Conservation (phyloP, 2,797 vertebrate genomes). For the Falco concolor region DNA sequence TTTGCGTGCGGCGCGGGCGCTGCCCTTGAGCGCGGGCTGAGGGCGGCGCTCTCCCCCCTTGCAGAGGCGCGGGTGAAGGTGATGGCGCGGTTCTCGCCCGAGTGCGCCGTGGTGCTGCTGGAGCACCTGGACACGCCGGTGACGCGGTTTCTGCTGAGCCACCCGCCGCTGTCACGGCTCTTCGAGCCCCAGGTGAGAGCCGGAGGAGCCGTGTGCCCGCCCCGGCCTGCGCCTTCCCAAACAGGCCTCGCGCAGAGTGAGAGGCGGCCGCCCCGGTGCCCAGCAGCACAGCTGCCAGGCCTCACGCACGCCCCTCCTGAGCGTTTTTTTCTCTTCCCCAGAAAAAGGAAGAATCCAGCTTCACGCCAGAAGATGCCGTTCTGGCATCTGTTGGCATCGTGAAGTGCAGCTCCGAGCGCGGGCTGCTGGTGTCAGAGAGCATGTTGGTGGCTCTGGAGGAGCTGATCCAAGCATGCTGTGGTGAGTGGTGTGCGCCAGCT, state of each 20-base stretch:
- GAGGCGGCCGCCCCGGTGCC: accelerated
- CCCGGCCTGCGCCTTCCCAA: background rate
- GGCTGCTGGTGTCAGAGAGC: constrained; percentile 74
- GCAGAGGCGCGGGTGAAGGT: constrained; percentile 77
- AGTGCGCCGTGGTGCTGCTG: constrained; percentile 79
- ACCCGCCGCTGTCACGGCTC: constrained; percentile 71
- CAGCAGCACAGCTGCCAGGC: accelerated
- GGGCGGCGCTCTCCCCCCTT: background rate
- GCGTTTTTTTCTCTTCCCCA: background rate
- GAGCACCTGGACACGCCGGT: constrained; percentile 83
- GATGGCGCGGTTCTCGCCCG: constrained; percentile 71
- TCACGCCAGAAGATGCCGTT: constrained; percentile 17
- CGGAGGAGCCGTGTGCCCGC: accelerated
- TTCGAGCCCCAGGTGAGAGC: constrained; percentile 77
- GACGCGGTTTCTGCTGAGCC: constrained; percentile 83
- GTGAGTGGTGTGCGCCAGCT: constrained; percentile 59
- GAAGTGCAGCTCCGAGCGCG: constrained; percentile 63
- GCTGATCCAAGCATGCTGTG: constrained; percentile 80
- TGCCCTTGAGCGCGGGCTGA: background rate
- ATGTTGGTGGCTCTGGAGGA: constrained; percentile 73
- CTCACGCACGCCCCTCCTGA: accelerated
- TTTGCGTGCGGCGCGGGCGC: background rate
- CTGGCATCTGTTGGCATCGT: constrained; percentile 82
- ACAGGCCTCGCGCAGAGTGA: accelerated
- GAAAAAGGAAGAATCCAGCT: background rate